Conservation (phyloP, 2,113 vertebrate genomes). For the Eurypyga helias region DNA sequence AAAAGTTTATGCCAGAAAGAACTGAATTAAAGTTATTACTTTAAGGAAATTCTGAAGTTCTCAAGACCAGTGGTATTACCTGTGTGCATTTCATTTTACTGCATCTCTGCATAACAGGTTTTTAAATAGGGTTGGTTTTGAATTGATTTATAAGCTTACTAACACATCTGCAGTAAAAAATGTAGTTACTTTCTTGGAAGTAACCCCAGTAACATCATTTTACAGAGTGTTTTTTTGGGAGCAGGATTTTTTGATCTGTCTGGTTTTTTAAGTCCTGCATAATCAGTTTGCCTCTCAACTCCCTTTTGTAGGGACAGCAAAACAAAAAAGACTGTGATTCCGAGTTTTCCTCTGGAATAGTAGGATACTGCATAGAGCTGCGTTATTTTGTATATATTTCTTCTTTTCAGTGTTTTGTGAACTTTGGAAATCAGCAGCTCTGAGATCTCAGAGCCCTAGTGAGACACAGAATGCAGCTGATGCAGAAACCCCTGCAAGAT, state of each 20-base stretch:
- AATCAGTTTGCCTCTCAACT: constrained; percentile 8
- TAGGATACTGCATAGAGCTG: background rate
- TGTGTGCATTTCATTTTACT: constrained; percentile 54
- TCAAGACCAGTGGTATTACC: constrained; percentile 67
- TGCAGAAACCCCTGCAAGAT: background rate
- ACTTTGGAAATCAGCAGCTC: background rate
- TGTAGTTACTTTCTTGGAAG: constrained; percentile 61
- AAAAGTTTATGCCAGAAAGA: constrained; percentile 84
- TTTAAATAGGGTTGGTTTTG: constrained; percentile 55
- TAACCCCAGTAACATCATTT: constrained; percentile 37
- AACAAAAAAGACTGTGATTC: constrained; percentile 26
- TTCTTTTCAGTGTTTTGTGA: background rate
- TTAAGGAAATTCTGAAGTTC: constrained; percentile 80
- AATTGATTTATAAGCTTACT: constrained; percentile 64
- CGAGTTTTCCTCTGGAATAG: background rate
- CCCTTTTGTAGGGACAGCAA: constrained; percentile 13
- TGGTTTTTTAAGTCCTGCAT: background rate
- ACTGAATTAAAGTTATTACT: constrained; percentile 85
- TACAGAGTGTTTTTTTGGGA: background rate
- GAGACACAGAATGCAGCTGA: background rate
- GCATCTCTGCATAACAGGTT: constrained; percentile 61
- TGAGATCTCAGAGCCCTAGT: background rate
- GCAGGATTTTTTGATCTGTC: background rate
- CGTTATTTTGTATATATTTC: background rate
- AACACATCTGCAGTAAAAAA: constrained; percentile 60